Evolutionary conservation across 2,888 invertebrate species (phyloP), one percentile per base, ranked within the genome.

Genomic region (Hoplodrina ambigua): DNA sequence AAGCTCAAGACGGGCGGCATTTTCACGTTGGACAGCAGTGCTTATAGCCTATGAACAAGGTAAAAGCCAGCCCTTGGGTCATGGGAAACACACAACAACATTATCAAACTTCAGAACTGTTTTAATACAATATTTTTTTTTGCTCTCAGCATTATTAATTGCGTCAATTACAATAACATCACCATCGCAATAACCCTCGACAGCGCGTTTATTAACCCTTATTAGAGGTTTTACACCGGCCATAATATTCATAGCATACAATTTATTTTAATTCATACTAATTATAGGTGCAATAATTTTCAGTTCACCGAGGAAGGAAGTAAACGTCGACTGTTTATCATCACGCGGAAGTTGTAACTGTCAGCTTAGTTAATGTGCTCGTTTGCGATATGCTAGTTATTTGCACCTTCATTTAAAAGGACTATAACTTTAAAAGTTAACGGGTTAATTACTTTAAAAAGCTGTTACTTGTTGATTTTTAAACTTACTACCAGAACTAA

Each of bases 201-300:
- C 59, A 63, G 46, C 19, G 13, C 61, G 20, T 71, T 75, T 79
- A 71, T 71, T 60, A 65, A 60, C 55, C 53, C 62, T 73, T 75
- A 80, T 75, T 77, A 61, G 69, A 58, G 77, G 69, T 59, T 78
- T 64, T 63, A 55, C 71, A 76, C 69, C 56, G 54, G 66, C 62
- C 52, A 64, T 73, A 55, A 69, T 58, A 73, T 61, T 79, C 37
- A 77, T 72, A 67, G 69, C 72, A 69, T 56, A 72, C 65, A 76
- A 80, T 80, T 79, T 80, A 49, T 73, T 79, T 79, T 69, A 72
- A 77, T 69, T 61, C 59, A 62, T 20, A 65, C 33, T 72, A 80
- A 79, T 80, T 75, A 68, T 53, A 54, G 57, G 63, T 67, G 77
- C 73, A 61, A 57, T 61, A 69, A 76, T 76, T 77, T 72, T 68